Percentiles rank a stretch among this genome's conserved stretches.
phyloP scores from a whole-genome alignment of 2,888 invertebrate genomes.

The Thera britannica region DNA sequence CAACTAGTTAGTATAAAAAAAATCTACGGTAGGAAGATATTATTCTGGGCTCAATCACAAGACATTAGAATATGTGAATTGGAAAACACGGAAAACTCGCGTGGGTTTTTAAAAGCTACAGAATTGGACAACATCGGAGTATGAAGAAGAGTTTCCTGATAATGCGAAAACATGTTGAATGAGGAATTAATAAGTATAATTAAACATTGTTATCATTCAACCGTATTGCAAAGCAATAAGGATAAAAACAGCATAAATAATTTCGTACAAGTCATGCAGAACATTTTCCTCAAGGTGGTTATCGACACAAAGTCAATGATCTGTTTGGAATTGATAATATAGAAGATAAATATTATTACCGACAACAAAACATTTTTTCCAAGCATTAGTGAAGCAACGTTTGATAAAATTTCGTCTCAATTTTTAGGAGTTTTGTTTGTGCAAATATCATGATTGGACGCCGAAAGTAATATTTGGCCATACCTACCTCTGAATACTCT shows the following conservation, averaged over 20 bases:
- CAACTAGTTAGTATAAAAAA: no score
- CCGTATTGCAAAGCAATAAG: background rate
- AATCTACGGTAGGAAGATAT: no score
- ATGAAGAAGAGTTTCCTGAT: background rate
- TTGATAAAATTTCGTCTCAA: no score
- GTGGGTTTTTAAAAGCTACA: background rate
- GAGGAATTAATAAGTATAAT: background rate
- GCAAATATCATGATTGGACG: no score
- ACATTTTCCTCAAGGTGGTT: constrained; percentile 4
- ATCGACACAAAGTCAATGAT: background rate
- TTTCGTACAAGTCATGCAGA: background rate
- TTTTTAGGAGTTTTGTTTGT: no score
- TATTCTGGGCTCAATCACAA: no score
- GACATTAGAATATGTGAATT: background rate
- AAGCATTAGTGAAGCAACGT: no score
- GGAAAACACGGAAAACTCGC: background rate
- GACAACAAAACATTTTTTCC: background rate
- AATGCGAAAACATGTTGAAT: background rate
- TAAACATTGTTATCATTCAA: background rate
- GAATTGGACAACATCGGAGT: background rate
- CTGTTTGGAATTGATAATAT: background rate
- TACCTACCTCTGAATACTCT: no score
- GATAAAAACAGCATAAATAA: background rate
- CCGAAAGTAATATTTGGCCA: no score
- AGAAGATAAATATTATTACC: background rate